Evolutionary conservation across 2,888 invertebrate genomes (phyloP).

Genomic region (Zele albiditarsus): DNA sequence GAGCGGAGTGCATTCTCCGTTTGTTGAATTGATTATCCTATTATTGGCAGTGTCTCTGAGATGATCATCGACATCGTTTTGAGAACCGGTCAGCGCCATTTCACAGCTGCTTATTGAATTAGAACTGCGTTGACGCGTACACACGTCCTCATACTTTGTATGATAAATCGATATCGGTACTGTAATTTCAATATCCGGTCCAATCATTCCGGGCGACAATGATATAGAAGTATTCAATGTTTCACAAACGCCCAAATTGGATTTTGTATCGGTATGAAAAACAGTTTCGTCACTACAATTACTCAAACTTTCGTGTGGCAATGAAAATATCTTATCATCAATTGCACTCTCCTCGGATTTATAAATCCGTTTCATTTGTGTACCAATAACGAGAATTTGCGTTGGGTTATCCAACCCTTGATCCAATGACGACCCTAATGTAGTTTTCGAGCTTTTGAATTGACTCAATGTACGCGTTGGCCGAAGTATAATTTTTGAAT

Average conservation of each 20-base stretch:
- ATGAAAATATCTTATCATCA: constrained; percentile 61
- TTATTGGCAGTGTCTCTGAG: constrained; percentile 55
- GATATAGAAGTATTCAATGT: constrained; percentile 38
- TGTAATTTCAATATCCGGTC: constrained; percentile 67
- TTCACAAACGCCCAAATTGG: constrained; percentile 35
- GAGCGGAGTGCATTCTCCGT: constrained; percentile 39
- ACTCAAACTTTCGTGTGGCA: constrained; percentile 58
- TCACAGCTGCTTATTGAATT: constrained; percentile 71
- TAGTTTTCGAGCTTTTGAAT: constrained; percentile 62
- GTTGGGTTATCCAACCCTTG: constrained; percentile 67
- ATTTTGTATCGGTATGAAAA: constrained; percentile 47
- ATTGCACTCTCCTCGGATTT: constrained; percentile 71
- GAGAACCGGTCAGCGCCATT: constrained; percentile 69
- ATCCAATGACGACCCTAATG: constrained; percentile 69
- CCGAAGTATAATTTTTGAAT: constrained; percentile 36
- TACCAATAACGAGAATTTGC: constrained; percentile 58
- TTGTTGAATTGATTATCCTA: constrained; percentile 45
- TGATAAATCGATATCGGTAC: constrained; percentile 65
- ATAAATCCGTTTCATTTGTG: constrained; percentile 67
- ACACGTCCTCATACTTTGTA: constrained; percentile 55
- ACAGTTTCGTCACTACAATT: constrained; percentile 65
- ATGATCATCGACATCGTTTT: constrained; percentile 65
- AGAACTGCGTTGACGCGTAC: constrained; percentile 65
- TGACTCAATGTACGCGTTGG: constrained; percentile 63
- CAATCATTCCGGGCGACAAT: constrained; percentile 47